Percentiles rank a stretch among this genome's conserved stretches.
phyloP scores from a whole-genome alignment of 37 sponge, comb jelly and placozoan genomes.

The Axinella damicornis region DNA sequence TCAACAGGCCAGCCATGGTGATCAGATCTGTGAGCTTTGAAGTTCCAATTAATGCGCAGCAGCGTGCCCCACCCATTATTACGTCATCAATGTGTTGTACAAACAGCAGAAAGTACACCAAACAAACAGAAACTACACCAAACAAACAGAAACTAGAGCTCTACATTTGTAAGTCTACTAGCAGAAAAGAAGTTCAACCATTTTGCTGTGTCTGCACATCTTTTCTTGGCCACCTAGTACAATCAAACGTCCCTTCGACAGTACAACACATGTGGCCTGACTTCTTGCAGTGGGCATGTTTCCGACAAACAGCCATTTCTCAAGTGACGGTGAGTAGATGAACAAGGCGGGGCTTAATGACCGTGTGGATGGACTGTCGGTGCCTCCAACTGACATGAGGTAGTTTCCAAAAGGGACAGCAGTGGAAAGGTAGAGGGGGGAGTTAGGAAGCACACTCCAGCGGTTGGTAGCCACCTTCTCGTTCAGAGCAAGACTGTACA shows the following conservation, averaged over 20 bases:
- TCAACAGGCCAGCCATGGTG: neutral
- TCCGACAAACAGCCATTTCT: slow-evolving; percentile 48
- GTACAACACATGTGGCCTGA: slow-evolving; percentile 31
- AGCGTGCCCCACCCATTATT: too few species aligned
- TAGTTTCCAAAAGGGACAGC: slow-evolving; percentile 56
- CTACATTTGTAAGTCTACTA: too few species aligned
- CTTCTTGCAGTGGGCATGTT: slow-evolving; percentile 52
- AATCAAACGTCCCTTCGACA: slow-evolving; percentile 33
- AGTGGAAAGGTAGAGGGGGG: slow-evolving; percentile 46
- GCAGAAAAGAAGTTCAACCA: slow-evolving; percentile 45
- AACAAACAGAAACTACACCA: too few species aligned
- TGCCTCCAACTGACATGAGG: slow-evolving; percentile 59
- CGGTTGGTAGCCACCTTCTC: slow-evolving; percentile 31
- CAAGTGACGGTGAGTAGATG: slow-evolving; percentile 29
- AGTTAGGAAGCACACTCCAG: slow-evolving; percentile 27
- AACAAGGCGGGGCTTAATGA: slow-evolving; percentile 21
- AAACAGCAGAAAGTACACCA: too few species aligned
- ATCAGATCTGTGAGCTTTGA: neutral
- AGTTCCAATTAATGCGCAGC: too few species aligned
- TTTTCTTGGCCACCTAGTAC: slow-evolving; percentile 52
- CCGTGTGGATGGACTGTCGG: slow-evolving; percentile 21
- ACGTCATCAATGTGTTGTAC: too few species aligned
- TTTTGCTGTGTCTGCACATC: slow-evolving; percentile 14
- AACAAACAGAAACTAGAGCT: neutral
- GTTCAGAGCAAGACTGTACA: slow-evolving; percentile 19